Conservation (phyloP, 2,888 invertebrate genomes). For the Oscheius sp. region DNA sequence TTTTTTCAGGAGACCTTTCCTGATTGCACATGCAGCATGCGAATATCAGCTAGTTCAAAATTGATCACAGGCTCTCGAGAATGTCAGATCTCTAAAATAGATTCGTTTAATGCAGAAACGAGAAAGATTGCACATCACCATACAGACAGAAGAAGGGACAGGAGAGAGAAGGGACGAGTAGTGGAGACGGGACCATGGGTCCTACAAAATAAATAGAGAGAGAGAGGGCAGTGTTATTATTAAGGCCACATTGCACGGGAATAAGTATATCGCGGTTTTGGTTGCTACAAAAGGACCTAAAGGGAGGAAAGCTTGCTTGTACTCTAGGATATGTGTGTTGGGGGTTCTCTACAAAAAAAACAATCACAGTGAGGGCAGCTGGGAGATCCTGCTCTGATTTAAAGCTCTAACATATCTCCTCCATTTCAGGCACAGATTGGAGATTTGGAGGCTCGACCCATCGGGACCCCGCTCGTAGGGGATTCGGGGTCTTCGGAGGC, state of each 20-base stretch:
- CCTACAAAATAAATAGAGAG: slow-evolving; percentile 25
- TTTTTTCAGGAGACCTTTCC: too few species aligned
- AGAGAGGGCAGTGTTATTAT: not conserved
- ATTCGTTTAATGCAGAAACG: too few species aligned
- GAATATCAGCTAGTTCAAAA: too few species aligned
- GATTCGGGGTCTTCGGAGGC: slow-evolving; percentile 38
- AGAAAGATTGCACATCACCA: slow-evolving; percentile 32
- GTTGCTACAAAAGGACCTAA: too few species aligned
- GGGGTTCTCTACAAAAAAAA: not conserved
- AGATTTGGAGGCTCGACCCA: slow-evolving; percentile 14
- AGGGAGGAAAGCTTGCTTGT: slow-evolving; percentile 7
- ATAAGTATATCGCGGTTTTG: too few species aligned
- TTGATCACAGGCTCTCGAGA: too few species aligned
- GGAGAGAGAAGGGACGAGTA: not conserved
- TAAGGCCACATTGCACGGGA: slow-evolving; percentile 26
- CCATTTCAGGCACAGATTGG: slow-evolving; percentile 15
- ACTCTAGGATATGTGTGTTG: slow-evolving; percentile 8
- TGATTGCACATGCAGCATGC: too few species aligned
- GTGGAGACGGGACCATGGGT: slow-evolving; percentile 15
- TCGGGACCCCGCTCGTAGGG: slow-evolving; percentile 10
- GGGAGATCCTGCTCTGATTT: slow-evolving; percentile 29
- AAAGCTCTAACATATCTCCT: not conserved
- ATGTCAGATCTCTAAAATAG: too few species aligned
- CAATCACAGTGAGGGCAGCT: slow-evolving; percentile 2
- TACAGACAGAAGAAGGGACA: too few species aligned